These are phyloP conservation scores for Nyleta sp. DNA, from an alignment of 2,888 invertebrate genomes.

Conservation along the genomic window DNA sequence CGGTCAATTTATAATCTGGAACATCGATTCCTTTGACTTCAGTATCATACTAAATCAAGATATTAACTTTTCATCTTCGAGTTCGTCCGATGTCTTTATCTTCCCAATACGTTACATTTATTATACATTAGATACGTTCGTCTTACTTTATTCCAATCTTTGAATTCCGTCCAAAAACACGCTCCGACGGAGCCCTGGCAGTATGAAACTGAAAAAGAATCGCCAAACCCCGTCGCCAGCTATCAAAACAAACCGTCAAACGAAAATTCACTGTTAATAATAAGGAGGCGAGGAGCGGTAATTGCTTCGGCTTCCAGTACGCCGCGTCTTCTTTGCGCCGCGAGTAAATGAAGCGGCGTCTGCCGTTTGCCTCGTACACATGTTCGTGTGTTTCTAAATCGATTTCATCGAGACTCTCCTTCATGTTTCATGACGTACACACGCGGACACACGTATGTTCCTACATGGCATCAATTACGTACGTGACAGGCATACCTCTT, in stretches of 20 bases:
- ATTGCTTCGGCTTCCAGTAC: constrained; percentile 24
- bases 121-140: too few relatives aligned
- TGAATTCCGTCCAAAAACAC: too few relatives aligned
- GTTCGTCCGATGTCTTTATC: too few relatives aligned
- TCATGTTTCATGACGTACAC: constrained; percentile 43
- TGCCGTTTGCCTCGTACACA: constrained; percentile 30
- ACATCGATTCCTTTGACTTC: too few relatives aligned
- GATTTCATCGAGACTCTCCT: constrained; percentile 52
- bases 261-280: constrained; percentile 17
- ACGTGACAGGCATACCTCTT: constrained; percentile 66
- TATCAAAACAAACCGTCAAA: constrained; percentile 5
- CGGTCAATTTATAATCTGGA: too few relatives aligned
- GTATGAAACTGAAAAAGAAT: too few relatives aligned
- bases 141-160: too few relatives aligned
- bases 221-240: not conserved
- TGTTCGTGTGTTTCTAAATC: constrained; percentile 55
- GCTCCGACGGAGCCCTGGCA: too few relatives aligned
- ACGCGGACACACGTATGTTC: constrained; percentile 46
- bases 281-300: constrained; percentile 9
- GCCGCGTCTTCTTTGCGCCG: constrained; percentile 20
- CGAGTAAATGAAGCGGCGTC: constrained; percentile 37
- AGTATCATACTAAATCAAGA: too few relatives aligned
- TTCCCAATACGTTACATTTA: too few relatives aligned
- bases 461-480: constrained; percentile 57
- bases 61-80: too few relatives aligned